phyloP scores from a whole-genome alignment of 2,888 invertebrate species.

The Buathra laborator region DNA sequence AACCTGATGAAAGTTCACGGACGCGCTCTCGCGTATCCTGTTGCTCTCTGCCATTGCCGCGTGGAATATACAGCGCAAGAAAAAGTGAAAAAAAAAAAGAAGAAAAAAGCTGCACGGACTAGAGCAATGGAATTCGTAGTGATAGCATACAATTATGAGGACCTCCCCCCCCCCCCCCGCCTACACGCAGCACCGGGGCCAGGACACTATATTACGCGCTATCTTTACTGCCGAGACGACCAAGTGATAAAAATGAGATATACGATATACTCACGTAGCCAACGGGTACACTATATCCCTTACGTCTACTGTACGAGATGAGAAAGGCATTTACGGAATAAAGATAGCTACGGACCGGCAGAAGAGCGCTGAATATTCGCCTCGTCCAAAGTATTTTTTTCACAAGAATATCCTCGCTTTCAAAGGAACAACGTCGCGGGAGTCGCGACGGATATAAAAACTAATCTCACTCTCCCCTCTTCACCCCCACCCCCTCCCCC shows the following conservation, averaged over 20 bases:
- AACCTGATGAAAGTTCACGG: slow-evolving; percentile 67
- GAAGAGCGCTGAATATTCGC: slow-evolving; percentile 44
- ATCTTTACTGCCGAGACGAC: slow-evolving; percentile 65
- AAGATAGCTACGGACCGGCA: slow-evolving; percentile 26
- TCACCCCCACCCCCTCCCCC: background rate
- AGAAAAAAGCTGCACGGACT: slow-evolving; percentile 23
- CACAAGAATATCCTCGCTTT: slow-evolving; percentile 59
- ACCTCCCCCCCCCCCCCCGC: slow-evolving; percentile 13
- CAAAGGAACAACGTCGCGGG: slow-evolving; percentile 48
- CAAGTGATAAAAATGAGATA: slow-evolving; percentile 67
- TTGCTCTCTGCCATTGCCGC: slow-evolving; percentile 46
- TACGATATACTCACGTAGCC: slow-evolving; percentile 43
- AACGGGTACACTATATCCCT: slow-evolving; percentile 17
- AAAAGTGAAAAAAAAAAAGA: slow-evolving; percentile 41
- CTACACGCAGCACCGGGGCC: slow-evolving; percentile 33
- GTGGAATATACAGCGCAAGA: background rate
- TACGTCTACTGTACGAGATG: slow-evolving; percentile 46
- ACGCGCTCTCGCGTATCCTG: slow-evolving; percentile 32
- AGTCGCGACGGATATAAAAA: slow-evolving; percentile 58
- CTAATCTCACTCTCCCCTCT: slow-evolving; percentile 61
- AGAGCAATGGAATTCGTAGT: slow-evolving; percentile 65
- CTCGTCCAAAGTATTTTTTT: slow-evolving; percentile 50
- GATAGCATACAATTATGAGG: slow-evolving; percentile 66
- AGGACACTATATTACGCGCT: slow-evolving; percentile 64
- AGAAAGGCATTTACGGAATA: slow-evolving; percentile 50